Evolutionary conservation across 2,888 invertebrate species (phyloP).

Genomic region (Zaprionus lineosus): DNA sequence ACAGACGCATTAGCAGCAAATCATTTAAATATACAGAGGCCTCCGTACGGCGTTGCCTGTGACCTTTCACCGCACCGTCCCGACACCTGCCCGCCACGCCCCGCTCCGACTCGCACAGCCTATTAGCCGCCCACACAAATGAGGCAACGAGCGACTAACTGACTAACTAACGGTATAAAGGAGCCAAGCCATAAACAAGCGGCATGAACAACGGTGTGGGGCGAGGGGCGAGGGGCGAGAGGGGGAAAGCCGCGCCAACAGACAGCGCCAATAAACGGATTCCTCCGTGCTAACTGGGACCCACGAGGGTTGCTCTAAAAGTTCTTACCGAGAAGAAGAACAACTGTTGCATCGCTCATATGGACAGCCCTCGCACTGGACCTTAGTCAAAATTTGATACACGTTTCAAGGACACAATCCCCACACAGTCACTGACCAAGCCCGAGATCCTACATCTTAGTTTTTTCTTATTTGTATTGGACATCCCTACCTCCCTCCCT

Average conservation of each 20-base stretch:
- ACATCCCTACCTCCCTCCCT: conserved; percentile 8
- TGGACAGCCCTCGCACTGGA: conserved; percentile 35
- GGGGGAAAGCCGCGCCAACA: not conserved
- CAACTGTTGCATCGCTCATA: too few species aligned
- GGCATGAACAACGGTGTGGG: not conserved
- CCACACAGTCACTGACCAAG: conserved; percentile 4
- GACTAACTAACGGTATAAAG: conserved; percentile 58
- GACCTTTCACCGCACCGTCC: not conserved
- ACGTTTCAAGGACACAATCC: conserved; percentile 58
- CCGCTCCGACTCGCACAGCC: conserved; percentile 7
- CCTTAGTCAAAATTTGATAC: conserved; percentile 56
- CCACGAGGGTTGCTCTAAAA: conserved; percentile 24
- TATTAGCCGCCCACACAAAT: conserved; percentile 35
- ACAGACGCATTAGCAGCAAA: conserved; percentile 76
- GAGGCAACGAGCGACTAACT: conserved; percentile 50
- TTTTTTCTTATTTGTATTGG: conserved; percentile 20
- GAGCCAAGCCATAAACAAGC: conserved; percentile 20
- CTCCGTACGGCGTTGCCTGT: not conserved
- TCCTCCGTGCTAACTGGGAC: conserved; percentile 4
- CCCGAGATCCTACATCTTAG: conserved; percentile 4
- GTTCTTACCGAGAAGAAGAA: too few species aligned
- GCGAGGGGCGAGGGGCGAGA: conserved; percentile 1
- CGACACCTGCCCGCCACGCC: not conserved
- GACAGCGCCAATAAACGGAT: conserved; percentile 19
- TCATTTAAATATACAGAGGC: conserved; percentile 71